These are phyloP conservation scores for Eunapius fragilis DNA, from an alignment of 37 sponge, comb jelly and placozoan genomes.

Conservation along the genomic window DNA sequence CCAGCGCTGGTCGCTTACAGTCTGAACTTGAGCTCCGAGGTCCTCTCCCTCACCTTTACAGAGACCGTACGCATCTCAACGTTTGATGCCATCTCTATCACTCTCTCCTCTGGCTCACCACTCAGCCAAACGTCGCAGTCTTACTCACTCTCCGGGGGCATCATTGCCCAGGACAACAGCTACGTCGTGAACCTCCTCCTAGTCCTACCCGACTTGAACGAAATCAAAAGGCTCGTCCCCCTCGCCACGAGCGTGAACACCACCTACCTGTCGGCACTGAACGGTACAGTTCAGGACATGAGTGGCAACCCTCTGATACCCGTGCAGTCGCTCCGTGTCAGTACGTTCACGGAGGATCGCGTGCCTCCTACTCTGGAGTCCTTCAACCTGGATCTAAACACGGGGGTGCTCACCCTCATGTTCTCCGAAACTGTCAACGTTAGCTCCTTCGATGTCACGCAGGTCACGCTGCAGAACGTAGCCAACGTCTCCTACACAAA, in stretches of 20 bases:
- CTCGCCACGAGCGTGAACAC: conserved; percentile 51
- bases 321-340: conserved; percentile 29
- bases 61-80: conserved; percentile 75
- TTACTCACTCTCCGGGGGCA: conserved; percentile 64
- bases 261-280: conserved; percentile 57
- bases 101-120: conserved; percentile 27
- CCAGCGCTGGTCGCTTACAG: conserved; percentile 66
- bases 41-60: conserved; percentile 80
- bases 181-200: conserved; percentile 61
- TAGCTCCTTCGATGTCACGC: conserved; percentile 41
- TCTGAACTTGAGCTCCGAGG: conserved; percentile 74
- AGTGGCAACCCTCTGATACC: conserved; percentile 56
- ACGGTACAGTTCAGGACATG: conserved; percentile 75
- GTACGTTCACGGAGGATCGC: conserved; percentile 33
- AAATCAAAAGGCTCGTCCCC: conserved; percentile 48
- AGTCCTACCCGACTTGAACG: conserved; percentile 62
- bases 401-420: conserved; percentile 66
- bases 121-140: not conserved
- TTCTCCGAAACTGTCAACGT: conserved; percentile 84
- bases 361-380: conserved; percentile 50
- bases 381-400: conserved; percentile 72
- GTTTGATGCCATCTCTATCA: conserved; percentile 29
- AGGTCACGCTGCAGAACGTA: conserved; percentile 72
- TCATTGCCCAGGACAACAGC: conserved; percentile 25
- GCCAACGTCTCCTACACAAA: not conserved